Evolutionary conservation across 2,113 vertebrate species (phyloP).

Genomic region (Tringa solitaria): DNA sequence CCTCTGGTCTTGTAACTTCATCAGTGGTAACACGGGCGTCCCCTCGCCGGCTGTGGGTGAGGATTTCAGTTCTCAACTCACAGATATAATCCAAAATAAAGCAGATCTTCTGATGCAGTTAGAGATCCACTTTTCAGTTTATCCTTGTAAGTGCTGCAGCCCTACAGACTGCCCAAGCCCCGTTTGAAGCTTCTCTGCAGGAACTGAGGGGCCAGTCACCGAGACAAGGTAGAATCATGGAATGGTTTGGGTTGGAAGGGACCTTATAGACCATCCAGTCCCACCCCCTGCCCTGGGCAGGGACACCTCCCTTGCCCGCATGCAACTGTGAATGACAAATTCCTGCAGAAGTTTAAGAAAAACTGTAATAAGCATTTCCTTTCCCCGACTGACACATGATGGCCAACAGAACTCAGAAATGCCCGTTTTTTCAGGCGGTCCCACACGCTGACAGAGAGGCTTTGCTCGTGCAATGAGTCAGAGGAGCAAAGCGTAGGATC

Average conservation of each 20-base stretch:
- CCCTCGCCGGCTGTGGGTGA: background rate
- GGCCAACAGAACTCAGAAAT: background rate
- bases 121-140: background rate
- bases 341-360: background rate
- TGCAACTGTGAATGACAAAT: rapidly evolving
- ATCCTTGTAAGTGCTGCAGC: background rate
- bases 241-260: background rate
- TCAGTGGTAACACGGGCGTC: background rate
- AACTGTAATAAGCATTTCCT: rapidly evolving
- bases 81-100: background rate
- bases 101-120: too few species aligned
- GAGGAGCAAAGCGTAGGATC: background rate
- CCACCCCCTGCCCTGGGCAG: background rate
- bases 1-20: too few species aligned
- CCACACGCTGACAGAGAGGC: background rate
- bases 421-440: rapidly evolving
- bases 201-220: background rate
- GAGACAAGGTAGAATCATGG: background rate
- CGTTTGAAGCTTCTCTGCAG: rapidly evolving
- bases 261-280: background rate
- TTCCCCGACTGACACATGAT: rapidly evolving
- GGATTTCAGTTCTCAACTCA: background rate
- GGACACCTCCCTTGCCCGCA: background rate
- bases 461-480: rapidly evolving
- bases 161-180: background rate